Percentiles rank a stretch among this genome's conserved stretches.
These are phyloP conservation scores for Barnardius zonarius DNA, from an alignment of 2,113 vertebrate genomes.

Conservation along the genomic window DNA sequence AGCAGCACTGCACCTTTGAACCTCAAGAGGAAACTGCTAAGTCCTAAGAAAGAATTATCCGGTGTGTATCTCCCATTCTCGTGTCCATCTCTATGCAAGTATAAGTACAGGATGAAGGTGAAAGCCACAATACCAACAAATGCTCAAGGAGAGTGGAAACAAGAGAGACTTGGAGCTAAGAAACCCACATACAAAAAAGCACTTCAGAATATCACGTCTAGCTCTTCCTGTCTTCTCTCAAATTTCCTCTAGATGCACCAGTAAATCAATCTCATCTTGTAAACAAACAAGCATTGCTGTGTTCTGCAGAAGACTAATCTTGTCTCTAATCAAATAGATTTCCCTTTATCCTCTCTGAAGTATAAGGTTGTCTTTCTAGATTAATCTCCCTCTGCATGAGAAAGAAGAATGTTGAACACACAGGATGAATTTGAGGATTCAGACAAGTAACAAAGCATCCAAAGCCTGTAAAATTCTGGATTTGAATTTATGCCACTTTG, in stretches of 20 bases:
- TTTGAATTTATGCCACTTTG: neutral
- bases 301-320: neutral
- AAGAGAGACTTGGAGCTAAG: neutral
- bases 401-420: neutral
- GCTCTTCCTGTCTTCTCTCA: neutral
- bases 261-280: neutral
- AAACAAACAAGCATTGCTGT: neutral
- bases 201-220: neutral
- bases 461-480: neutral
- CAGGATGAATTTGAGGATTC: neutral
- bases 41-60: neutral
- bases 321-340: neutral
- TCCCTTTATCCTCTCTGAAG: neutral
- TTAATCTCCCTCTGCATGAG: neutral
- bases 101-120: neutral
- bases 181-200: neutral
- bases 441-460: neutral
- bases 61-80: neutral
- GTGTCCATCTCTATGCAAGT: neutral
- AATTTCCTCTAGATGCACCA: neutral
- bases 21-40: neutral
- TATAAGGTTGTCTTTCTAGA: neutral
- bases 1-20: neutral
- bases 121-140: neutral
- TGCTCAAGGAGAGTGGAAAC: neutral